These are phyloP conservation scores for Gallinago paraguaiae DNA, from an alignment of 2,113 vertebrate genomes.

Conservation along the genomic window DNA sequence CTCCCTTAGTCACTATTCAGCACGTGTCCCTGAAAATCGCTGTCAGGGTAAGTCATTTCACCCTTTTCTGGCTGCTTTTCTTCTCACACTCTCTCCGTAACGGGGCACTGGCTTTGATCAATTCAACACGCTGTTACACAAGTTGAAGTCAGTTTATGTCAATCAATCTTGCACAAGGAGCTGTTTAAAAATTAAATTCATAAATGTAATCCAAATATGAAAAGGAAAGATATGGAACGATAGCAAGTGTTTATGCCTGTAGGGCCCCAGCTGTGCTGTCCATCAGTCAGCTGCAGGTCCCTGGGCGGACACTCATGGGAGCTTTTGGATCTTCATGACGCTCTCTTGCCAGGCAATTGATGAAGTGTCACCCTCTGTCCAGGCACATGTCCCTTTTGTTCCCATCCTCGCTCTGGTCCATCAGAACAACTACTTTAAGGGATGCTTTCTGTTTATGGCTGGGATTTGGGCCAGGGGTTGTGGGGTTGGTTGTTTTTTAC, in stretches of 20 bases:
- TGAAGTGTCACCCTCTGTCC: background rate
- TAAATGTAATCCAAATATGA: background rate
- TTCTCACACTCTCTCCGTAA: rapidly evolving
- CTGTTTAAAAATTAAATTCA: background rate
- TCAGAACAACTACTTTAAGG: background rate
- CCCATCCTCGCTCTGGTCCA: background rate
- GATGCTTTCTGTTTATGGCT: background rate
- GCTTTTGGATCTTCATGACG: background rate
- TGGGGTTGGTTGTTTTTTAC: background rate
- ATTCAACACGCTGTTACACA: background rate
- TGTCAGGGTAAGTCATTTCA: slow-evolving; percentile 79
- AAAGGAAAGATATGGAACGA: background rate
- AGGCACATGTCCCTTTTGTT: background rate
- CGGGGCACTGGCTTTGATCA: background rate
- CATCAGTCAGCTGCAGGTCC: background rate
- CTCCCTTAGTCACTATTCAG: slow-evolving; percentile 87
- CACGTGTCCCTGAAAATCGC: slow-evolving; percentile 89
- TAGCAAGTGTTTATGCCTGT: background rate
- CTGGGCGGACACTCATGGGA: background rate
- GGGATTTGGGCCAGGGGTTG: background rate
- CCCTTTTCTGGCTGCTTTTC: background rate
- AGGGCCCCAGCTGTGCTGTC: background rate
- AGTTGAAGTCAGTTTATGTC: background rate
- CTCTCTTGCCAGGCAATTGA: background rate
- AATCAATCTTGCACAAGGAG: background rate